phyloP scores from a whole-genome alignment of 1,140 invertebrate genomes.

The Physella acuta region DNA sequence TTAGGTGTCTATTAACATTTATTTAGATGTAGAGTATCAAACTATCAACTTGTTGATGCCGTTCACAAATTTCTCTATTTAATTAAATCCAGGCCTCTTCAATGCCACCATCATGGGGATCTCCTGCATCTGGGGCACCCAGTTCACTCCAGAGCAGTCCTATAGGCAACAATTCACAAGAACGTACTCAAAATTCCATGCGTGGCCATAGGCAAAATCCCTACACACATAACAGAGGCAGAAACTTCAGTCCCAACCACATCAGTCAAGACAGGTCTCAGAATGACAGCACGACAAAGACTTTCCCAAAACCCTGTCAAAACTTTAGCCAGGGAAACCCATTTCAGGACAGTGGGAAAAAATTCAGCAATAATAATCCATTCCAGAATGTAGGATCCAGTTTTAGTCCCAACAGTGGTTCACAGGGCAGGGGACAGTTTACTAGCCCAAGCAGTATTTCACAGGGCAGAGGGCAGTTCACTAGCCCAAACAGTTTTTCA shows the following conservation, averaged over 20 bases:
- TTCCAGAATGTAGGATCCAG: neutral
- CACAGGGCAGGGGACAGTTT: neutral
- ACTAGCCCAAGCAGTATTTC: no score
- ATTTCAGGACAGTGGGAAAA: neutral
- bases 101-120: slow-evolving; percentile 4
- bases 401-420: neutral
- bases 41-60: no score
- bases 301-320: neutral
- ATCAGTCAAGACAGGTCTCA: neutral
- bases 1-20: no score
- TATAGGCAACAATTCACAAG: neutral
- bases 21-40: no score
- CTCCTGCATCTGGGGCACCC: slow-evolving; percentile 1
- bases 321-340: slow-evolving; percentile 13
- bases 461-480: no score
- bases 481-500: no score
- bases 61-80: no score
- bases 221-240: neutral
- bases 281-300: neutral
- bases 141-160: neutral
- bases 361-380: slow-evolving; percentile 13
- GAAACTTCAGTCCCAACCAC: neutral
- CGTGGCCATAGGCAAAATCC: neutral
- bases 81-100: no score
- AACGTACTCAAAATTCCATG: no score